Percentiles rank a stretch among this genome's conserved stretches.
phyloP scores from a whole-genome alignment of 2,113 vertebrate genomes.

The Halcyon senegalensis region DNA sequence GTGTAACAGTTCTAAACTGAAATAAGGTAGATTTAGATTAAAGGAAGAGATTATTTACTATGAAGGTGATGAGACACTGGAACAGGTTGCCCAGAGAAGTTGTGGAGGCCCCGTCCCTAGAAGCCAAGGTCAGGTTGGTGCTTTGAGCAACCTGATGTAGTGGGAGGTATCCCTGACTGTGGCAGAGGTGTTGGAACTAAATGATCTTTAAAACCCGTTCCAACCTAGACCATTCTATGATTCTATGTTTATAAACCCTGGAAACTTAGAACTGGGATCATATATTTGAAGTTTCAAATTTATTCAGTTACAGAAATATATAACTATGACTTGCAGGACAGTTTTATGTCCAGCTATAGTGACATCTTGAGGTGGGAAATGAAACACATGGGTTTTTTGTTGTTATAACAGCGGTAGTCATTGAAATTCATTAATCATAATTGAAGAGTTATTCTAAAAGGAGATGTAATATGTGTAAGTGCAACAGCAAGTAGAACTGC shows the following conservation, averaged over 20 bases:
- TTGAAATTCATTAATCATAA: background rate
- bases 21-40: too few species aligned
- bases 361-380: conserved; percentile 36
- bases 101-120: background rate
- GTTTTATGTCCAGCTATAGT: conserved; percentile 23
- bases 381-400: background rate
- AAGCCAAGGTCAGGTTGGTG: background rate
- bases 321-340: background rate
- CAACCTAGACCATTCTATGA: background rate
- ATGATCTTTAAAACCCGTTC: background rate
- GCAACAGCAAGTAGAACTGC: background rate
- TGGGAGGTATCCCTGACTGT: background rate
- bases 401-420: background rate
- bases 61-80: background rate
- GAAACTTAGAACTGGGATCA: background rate
- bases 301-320: background rate
- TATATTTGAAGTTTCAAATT: background rate
- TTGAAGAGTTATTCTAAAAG: background rate
- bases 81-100: background rate
- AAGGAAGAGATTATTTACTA: background rate
- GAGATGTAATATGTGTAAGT: background rate
- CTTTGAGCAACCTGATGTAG: background rate
- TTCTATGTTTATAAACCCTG: background rate
- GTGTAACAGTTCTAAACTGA: background rate
- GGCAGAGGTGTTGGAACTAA: background rate